Base-by-base conservation (phyloP, 2,888 invertebrate genomes). In the Platerodrilus igneus region DNA sequence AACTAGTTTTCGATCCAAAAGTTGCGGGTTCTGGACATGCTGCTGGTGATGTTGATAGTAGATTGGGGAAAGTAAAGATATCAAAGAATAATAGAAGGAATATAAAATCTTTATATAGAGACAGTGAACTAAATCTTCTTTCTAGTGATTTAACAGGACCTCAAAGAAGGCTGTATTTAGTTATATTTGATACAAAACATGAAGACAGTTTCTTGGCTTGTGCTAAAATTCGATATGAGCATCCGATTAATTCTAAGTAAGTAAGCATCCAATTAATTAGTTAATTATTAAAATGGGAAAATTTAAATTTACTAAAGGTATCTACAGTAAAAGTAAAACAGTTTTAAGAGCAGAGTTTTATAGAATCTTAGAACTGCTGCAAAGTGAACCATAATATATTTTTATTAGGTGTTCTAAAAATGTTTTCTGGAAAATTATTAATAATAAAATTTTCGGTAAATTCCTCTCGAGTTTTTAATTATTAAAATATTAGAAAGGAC, bases 1-100 rank as follows among this genome's bases (percentile, higher is more conserved):
- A 91, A 62, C 68, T 84, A 18, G 79, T 92, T 0, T 91, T 89
- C 57, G 88, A 92, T 70, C 91, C 91, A 0, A 79, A 84, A 46
- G 81, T 83, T 46, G 74, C 74, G 29, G 67, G 63, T 3, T 68
- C 74, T 8, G 81, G 79, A 0, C 75, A 78, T 62, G 79, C 83
- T 17, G 78, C 86, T 4, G 92, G 92, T 0, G 91, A 92, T 59
- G 66, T 93, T 45, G 86, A 88, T 52, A 68, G 70, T 2, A 76
- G 88, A 36, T 65, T 91, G 10, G 92, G 92, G 5, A 76, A 83
- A 51, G 72, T 90, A 15, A 80, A 80, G 55, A 78, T 88, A 10
- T 80, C 84, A 0, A 75, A 76, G 3, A 76, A 81, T 55, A 78
- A 77, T 0, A 70, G 73, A 29, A 69, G 66, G 46, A 71, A 67